These are phyloP conservation scores for Pogonocichla stellata DNA, from an alignment of 2,113 vertebrate genomes.

Conservation along the genomic window DNA sequence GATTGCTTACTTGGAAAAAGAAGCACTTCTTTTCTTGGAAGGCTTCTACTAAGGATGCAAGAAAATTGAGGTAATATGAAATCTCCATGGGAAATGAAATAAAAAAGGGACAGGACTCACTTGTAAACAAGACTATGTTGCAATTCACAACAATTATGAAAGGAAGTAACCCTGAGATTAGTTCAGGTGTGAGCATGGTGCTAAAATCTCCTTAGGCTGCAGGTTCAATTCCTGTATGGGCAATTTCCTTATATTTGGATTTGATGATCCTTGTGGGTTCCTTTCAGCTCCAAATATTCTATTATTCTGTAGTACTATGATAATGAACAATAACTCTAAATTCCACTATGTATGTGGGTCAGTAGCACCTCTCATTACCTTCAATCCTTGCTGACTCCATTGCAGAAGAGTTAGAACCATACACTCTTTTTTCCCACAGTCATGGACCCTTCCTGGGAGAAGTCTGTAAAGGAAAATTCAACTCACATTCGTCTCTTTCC, in stretches of 20 bases:
- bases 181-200: background rate
- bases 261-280: background rate
- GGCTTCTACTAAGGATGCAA: background rate
- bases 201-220: background rate
- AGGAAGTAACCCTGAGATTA: background rate
- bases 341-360: background rate
- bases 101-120: background rate
- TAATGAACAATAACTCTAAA: background rate
- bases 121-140: background rate
- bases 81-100: background rate
- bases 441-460: background rate
- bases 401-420: background rate
- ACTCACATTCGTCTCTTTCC: background rate
- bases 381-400: background rate
- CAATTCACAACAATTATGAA: background rate
- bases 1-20: background rate
- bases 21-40: background rate
- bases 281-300: background rate
- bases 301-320: background rate
- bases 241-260: background rate
- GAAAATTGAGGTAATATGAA: background rate
- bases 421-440: no score
- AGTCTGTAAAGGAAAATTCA: background rate
- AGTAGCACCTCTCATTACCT: background rate
- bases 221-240: background rate